phyloP scores from a whole-genome alignment of 2,888 invertebrate genomes.

The Drosophila parthenogenetica region DNA sequence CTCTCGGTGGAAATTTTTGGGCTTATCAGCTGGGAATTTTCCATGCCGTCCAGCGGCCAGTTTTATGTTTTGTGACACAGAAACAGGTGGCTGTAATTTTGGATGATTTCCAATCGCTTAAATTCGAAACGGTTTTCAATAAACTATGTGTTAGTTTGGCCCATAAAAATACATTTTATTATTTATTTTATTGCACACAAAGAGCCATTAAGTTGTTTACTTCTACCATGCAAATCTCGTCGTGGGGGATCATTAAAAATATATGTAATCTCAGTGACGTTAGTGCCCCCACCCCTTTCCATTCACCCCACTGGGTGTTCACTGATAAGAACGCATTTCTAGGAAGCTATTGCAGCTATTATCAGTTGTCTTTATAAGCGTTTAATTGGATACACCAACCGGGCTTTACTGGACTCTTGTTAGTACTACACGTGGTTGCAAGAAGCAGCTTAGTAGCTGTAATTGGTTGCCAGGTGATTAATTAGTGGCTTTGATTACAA shows the following conservation, averaged over 20 bases:
- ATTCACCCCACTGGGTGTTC: neutral
- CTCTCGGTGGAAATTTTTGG: conserved; percentile 30
- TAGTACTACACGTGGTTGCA: conserved; percentile 6
- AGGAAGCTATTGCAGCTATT: conserved; percentile 1
- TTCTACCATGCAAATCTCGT: conserved; percentile 19
- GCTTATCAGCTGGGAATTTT: conserved; percentile 50
- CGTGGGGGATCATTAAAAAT: conserved; percentile 11
- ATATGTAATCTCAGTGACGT: conserved; percentile 32
- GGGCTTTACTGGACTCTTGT: neutral
- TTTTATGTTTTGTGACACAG: neutral
- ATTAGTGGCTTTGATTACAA: conserved; percentile 34
- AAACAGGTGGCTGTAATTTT: conserved; percentile 2
- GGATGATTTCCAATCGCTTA: neutral
- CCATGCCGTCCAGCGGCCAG: conserved; percentile 29
- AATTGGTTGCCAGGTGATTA: conserved; percentile 57
- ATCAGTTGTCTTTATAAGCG: conserved; percentile 3
- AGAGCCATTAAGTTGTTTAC: conserved; percentile 55
- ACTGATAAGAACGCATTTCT: conserved; percentile 18
- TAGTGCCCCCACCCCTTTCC: conserved; percentile 14
- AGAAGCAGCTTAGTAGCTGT: neutral
- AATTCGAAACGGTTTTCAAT: no score
- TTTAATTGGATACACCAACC: neutral
- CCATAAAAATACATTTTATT: neutral
- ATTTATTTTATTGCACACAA: conserved; percentile 21
- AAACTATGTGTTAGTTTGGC: no score